phyloP scores from a whole-genome alignment of 2,888 invertebrate species.

The Dasypolia templi region DNA sequence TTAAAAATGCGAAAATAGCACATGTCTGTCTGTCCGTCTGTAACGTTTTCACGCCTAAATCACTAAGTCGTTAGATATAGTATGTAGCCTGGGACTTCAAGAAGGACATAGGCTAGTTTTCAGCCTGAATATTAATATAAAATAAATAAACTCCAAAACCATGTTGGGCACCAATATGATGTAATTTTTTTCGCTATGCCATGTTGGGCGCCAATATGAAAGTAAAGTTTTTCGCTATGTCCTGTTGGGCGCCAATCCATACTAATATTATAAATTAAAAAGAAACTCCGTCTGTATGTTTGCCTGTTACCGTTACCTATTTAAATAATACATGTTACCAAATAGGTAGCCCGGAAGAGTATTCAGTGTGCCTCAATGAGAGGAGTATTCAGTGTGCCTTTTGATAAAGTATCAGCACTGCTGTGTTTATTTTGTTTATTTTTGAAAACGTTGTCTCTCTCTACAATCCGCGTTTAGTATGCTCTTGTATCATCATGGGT shows the following conservation, averaged over 20 bases:
- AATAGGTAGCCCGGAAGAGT: neutral
- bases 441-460: neutral
- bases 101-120: neutral
- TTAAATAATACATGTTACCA: too few species aligned
- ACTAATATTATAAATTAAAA: neutral
- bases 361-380: slow-evolving; percentile 21
- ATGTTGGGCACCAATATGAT: neutral
- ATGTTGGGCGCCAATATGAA: neutral
- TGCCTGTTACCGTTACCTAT: neutral
- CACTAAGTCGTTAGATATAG: neutral
- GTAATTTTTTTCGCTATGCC: neutral
- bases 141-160: neutral
- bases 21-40: neutral
- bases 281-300: neutral
- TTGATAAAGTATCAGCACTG: slow-evolving; percentile 11
- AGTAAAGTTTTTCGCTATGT: neutral
- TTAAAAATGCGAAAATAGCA: neutral
- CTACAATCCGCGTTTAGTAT: neutral
- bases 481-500: neutral
- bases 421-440: slow-evolving; percentile 11
- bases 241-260: neutral
- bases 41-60: neutral
- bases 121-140: neutral
- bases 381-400: slow-evolving; percentile 11
- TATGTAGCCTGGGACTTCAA: neutral